Percentiles rank a stretch among this genome's conserved stretches.
These are phyloP conservation scores for Archilochus colubris DNA, from an alignment of 2,113 vertebrate genomes.

Conservation along the genomic window DNA sequence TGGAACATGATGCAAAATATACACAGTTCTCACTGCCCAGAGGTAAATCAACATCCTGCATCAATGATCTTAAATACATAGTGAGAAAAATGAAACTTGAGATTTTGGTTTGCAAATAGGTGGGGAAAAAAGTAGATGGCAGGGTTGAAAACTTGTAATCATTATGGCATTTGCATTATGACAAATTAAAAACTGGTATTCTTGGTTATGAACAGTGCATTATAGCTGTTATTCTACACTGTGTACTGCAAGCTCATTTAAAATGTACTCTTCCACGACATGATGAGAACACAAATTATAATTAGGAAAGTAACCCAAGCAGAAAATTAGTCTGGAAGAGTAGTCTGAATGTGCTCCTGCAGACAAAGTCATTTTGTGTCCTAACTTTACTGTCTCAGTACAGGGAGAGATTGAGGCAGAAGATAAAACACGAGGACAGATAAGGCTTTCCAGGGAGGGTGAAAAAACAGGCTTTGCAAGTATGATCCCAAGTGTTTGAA, in stretches of 20 bases:
- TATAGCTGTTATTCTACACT: background rate
- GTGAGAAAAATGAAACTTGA: background rate
- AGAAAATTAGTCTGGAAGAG: conserved; percentile 75
- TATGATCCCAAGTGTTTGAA: background rate
- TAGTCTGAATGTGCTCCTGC: conserved; percentile 51
- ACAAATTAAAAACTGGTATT: conserved; percentile 25
- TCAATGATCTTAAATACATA: background rate
- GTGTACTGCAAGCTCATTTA: conserved; percentile 41
- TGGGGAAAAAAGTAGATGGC: conserved; percentile 3
- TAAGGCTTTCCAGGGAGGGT: background rate
- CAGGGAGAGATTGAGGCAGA: conserved; percentile 52
- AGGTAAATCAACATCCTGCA: background rate
- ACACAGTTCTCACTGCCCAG: background rate
- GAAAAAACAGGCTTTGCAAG: background rate
- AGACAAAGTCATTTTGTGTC: conserved; percentile 67
- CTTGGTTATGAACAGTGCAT: background rate
- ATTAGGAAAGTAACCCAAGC: conserved; percentile 70
- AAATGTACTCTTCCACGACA: conserved; percentile 59
- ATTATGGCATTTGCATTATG: conserved; percentile 26
- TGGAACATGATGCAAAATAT: background rate
- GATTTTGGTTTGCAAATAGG: background rate
- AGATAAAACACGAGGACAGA: conserved; percentile 59
- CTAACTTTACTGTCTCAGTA: conserved; percentile 20
- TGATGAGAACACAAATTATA: conserved; percentile 77
- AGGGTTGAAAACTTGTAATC: conserved; percentile 28